Conservation (phyloP, 1,140 invertebrate genomes). For the Coenobita brevimanus region DNA sequence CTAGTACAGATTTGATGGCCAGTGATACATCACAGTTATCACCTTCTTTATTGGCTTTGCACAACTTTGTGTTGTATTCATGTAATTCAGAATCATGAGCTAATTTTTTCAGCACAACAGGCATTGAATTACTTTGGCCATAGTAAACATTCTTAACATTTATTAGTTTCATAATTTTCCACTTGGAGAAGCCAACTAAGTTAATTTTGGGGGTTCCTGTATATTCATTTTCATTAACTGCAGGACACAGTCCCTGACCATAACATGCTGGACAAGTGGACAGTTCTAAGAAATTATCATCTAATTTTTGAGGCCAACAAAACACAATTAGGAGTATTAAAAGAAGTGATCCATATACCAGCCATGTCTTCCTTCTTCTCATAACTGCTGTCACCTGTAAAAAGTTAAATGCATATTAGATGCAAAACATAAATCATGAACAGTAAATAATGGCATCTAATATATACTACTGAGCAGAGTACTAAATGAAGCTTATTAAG, state of each 20-base stretch:
- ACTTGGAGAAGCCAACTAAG: constrained; percentile 8
- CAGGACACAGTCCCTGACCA: constrained; percentile 19
- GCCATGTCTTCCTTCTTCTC: constrained; percentile 18
- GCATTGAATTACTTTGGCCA: constrained; percentile 6
- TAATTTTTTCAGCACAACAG: constrained; percentile 72
- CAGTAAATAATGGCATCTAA: no score
- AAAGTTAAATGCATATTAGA: background rate
- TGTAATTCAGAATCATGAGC: constrained; percentile 71
- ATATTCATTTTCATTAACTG: background rate
- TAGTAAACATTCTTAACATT: constrained; percentile 59
- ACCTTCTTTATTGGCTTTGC: constrained; percentile 61
- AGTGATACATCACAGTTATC: constrained; percentile 32
- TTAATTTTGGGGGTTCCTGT: background rate
- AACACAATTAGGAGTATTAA: background rate
- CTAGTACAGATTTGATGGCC: background rate
- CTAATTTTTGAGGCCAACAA: constrained; percentile 12
- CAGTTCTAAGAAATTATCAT: constrained; percentile 16
- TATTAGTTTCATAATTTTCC: constrained; percentile 37
- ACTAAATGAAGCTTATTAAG: no score
- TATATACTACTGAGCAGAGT: no score
- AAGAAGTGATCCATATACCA: background rate
- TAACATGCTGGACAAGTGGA: constrained; percentile 35
- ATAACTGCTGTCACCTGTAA: background rate
- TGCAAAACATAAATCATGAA: no score
- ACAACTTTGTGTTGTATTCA: constrained; percentile 71